These are phyloP conservation scores for Gallinago paraguaiae DNA, from an alignment of 2,113 vertebrate genomes.

Conservation along the genomic window DNA sequence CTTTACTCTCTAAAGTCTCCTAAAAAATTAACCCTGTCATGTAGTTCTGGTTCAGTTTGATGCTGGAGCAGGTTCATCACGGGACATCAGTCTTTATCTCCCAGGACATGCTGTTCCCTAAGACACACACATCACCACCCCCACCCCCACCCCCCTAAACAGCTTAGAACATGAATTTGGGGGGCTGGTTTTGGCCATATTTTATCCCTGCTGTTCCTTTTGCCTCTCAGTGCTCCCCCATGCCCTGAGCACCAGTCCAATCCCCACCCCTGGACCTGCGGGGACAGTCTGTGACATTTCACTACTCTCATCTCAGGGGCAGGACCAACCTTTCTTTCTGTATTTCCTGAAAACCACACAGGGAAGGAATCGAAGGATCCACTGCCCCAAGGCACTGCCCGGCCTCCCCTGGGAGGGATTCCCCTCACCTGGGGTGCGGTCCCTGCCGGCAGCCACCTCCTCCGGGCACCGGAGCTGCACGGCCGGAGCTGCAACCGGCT, in stretches of 20 bases:
- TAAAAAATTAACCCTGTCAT: accelerated
- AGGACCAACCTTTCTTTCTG: background rate
- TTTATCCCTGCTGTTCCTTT: background rate
- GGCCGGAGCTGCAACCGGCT: too few relatives aligned
- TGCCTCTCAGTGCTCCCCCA: accelerated
- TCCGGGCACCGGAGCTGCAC: background rate
- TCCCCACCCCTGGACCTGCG: accelerated
- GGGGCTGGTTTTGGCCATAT: background rate
- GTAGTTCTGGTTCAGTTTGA: accelerated
- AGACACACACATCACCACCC: too few relatives aligned
- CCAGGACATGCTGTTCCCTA: accelerated
- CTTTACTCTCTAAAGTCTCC: background rate
- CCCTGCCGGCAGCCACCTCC: background rate
- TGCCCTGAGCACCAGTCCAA: accelerated
- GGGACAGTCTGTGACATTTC: background rate
- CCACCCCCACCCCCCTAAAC: accelerated
- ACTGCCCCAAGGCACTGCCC: background rate
- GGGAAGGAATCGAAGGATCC: too few relatives aligned
- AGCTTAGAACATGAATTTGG: accelerated
- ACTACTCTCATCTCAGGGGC: background rate
- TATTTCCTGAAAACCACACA: background rate
- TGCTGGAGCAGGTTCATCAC: accelerated
- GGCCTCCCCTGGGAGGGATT: too few relatives aligned
- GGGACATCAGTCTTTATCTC: background rate
- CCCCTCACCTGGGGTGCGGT: background rate